A percentile compares a stretch with the other conserved stretches of the same genome.
These are phyloP conservation scores for Stegostoma tigrinum DNA, from an alignment of 2,113 vertebrate species.

Conservation along the genomic window DNA sequence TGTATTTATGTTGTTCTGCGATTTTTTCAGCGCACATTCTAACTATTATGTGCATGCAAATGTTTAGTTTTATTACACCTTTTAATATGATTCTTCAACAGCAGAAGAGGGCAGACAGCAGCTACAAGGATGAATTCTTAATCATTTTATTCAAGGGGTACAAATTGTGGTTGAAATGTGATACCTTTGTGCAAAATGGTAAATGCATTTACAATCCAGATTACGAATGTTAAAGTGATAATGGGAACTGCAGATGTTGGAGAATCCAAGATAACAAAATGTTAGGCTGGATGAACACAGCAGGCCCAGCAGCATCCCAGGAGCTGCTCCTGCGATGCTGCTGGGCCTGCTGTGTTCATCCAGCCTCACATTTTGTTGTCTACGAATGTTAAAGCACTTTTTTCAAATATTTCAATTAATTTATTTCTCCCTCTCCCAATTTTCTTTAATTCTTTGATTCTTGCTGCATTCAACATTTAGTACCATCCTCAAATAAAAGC, in stretches of 20 bases:
- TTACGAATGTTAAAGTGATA: too few relatives aligned
- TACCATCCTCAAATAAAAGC: background rate
- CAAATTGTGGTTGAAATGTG: background rate
- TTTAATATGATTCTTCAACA: background rate
- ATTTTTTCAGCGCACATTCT: background rate
- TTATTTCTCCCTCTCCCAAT: background rate
- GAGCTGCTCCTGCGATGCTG: too few relatives aligned
- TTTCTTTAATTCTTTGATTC: background rate
- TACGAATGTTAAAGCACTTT: too few relatives aligned
- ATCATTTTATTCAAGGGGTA: background rate
- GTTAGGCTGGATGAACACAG: too few relatives aligned
- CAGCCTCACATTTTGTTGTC: too few relatives aligned
- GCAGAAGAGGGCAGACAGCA: too few relatives aligned
- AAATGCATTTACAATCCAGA: background rate
- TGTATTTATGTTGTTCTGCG: background rate
- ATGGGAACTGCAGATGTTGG: too few relatives aligned
- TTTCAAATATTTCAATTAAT: background rate
- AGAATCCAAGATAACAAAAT: too few relatives aligned
- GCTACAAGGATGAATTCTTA: background rate
- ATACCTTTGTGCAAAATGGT: background rate
- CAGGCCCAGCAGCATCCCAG: too few relatives aligned
- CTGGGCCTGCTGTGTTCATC: too few relatives aligned
- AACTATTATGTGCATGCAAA: background rate
- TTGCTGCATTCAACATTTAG: background rate
- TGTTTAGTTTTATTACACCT: background rate